Conservation (phyloP, 2,113 vertebrate species). For the Lanius ludovicianus region DNA sequence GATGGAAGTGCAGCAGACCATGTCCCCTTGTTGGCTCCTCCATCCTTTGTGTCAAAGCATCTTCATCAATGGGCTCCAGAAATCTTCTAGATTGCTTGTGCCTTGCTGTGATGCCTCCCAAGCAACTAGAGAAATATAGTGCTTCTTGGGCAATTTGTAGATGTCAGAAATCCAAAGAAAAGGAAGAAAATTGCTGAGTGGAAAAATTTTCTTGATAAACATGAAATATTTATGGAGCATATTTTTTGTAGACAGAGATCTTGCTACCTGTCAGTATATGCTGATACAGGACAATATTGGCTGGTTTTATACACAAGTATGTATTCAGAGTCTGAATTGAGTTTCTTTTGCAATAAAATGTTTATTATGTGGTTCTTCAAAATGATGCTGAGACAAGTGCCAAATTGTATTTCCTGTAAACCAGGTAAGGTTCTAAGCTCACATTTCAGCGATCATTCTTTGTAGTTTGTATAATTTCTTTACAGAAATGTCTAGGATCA, state of each 20-base stretch:
- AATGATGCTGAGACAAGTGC: background rate
- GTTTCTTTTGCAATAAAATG: background rate
- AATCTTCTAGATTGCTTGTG: background rate
- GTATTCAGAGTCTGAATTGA: background rate
- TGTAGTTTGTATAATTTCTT: background rate
- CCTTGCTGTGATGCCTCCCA: background rate
- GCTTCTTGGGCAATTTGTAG: background rate
- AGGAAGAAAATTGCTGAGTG: background rate
- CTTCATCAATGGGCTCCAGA: background rate
- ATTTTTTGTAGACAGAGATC: background rate
- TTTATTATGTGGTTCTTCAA: background rate
- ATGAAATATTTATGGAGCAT: background rate
- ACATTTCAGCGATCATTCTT: background rate
- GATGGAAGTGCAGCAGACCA: background rate
- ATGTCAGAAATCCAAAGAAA: slow-evolving; percentile 14
- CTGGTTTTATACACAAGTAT: background rate
- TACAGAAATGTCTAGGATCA: background rate
- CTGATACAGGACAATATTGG: background rate
- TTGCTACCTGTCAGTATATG: background rate
- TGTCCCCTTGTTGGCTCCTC: background rate
- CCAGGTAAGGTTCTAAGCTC: background rate
- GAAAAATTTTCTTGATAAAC: background rate
- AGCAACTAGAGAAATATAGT: background rate
- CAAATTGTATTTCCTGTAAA: background rate
- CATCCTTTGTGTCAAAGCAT: background rate